phyloP scores from a whole-genome alignment of 2,888 invertebrate genomes.

The Drosophila paranaensis region DNA sequence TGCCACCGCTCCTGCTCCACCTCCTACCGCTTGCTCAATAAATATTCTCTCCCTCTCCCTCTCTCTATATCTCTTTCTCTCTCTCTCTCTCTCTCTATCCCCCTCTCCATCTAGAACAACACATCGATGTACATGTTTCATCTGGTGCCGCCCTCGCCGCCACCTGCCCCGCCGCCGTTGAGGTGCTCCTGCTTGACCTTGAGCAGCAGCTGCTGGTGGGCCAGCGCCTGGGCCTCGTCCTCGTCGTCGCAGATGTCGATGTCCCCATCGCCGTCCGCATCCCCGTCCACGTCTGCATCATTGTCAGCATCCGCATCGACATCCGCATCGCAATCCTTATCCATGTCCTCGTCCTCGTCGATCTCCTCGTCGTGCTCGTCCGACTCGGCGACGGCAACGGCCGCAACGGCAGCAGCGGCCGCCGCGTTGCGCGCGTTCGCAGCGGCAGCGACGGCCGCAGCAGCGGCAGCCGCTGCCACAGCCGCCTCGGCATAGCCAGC shows the following conservation, averaged over 20 bases:
- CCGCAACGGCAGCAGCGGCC: constrained; percentile 55
- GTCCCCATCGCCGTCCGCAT: constrained; percentile 68
- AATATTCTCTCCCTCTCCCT: constrained; percentile 15
- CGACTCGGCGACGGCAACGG: constrained; percentile 54
- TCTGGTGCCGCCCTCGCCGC: constrained; percentile 65
- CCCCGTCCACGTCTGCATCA: constrained; percentile 31
- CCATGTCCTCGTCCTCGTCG: constrained; percentile 63
- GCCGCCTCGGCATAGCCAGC: constrained; percentile 71
- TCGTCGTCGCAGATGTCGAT: constrained; percentile 82
- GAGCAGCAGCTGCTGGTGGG: constrained; percentile 67
- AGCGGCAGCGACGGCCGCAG: constrained; percentile 66
- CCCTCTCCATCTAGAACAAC: constrained; percentile 66
- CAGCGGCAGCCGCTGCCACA: constrained; percentile 68
- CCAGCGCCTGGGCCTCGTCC: constrained; percentile 64
- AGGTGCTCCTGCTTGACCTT: constrained; percentile 74
- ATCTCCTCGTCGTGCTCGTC: constrained; percentile 57
- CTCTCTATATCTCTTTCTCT: not conserved
- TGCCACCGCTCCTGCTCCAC: not conserved
- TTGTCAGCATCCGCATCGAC: constrained; percentile 23
- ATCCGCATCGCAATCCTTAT: constrained; percentile 44
- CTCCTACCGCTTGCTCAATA: constrained; percentile 24
- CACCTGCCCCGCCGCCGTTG: constrained; percentile 24
- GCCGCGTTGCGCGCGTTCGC: constrained; percentile 66
- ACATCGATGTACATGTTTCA: constrained; percentile 83
- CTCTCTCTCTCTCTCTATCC: not conserved